Base-by-base conservation (phyloP, 1,140 invertebrate genomes). In the Halictus rubicundus region DNA sequence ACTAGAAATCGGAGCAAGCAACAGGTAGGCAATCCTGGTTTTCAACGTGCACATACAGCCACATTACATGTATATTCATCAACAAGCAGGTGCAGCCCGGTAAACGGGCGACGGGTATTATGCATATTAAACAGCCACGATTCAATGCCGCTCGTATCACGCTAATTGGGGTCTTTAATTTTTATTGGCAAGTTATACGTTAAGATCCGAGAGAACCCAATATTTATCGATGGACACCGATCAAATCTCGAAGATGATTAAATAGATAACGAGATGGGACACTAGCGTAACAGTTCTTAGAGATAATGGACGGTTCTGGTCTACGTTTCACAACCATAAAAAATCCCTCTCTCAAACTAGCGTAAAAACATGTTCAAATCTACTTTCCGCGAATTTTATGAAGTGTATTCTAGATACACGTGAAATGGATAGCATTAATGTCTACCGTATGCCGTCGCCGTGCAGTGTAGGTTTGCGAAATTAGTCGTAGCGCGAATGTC, bases 1-100 rank as follows among this genome's bases (percentile, higher is more conserved):
- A 25, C 39, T 80, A 73, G 60, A 64, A 81, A 68, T 74, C 59
- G 46, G 39, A 70, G 54, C 61, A 64, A 64, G 85, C 86, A 87
- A 87, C 86, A 87, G 83, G 86, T 87, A 82, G 82, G 80, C 59
- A 76, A 85, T 83, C 52, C 61, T 25, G 32, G 32, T 86, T 81
- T 73, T 80, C 71, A 49, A 42, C 42, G 6, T 46, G 46, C 27
- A 64, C 63, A 49, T 66, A 46, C 21, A 16, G 21, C 57, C 16
- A 61, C 37, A 21, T 68, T 59, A 54, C 69, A 68, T 68, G 32
- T 63, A 68, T 46, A 42, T 69, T 71, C 37, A 63, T 81, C 64
- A 68, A 46, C 63, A 25, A 65, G 39, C 64, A 52, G 21, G n/a
- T 73, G 25, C 52, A 52, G 27, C 14, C 21, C 10, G n/a, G 1